A percentile compares a stretch with the other conserved stretches of the same genome.
These are phyloP conservation scores for Pardosa pseudoannulata DNA, from an alignment of 2,888 invertebrate genomes.

Conservation along the genomic window DNA sequence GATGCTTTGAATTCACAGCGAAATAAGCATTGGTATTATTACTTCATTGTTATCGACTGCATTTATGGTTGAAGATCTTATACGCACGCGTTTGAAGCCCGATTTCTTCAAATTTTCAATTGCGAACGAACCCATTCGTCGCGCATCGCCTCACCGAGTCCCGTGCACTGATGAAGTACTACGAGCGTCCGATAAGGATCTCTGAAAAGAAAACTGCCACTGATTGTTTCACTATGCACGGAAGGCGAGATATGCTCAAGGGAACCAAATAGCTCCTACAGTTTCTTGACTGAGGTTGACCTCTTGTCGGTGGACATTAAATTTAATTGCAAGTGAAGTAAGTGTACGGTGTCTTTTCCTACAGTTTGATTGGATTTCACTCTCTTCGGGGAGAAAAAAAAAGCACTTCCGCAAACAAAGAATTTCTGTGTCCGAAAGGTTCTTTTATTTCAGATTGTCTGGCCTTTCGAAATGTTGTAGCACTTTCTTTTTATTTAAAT, in stretches of 20 bases:
- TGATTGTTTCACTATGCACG: slow-evolving; percentile 62
- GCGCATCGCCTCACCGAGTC: slow-evolving; percentile 47
- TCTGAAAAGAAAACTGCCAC: slow-evolving; percentile 64
- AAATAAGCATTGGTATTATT: not conserved
- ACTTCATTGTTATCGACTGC: not conserved
- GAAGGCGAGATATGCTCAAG: not conserved
- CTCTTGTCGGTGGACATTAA: not conserved
- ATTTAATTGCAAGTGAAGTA: too few relatives aligned
- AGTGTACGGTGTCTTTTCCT: too few relatives aligned
- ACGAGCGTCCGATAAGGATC: slow-evolving; percentile 57
- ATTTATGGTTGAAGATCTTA: slow-evolving; percentile 4
- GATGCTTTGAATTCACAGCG: too few relatives aligned
- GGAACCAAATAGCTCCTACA: not conserved
- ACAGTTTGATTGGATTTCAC: too few relatives aligned
- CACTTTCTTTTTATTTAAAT: too few relatives aligned
- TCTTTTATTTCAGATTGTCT: too few relatives aligned
- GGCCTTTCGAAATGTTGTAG: too few relatives aligned
- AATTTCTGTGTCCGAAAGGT: too few relatives aligned
- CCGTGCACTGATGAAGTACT: slow-evolving; percentile 47
- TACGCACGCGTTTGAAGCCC: not conserved
- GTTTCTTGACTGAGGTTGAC: not conserved
- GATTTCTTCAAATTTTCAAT: slow-evolving; percentile 43
- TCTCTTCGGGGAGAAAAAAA: too few relatives aligned
- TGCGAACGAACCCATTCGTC: slow-evolving; percentile 68
- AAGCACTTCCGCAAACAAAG: too few relatives aligned